Base-by-base conservation (phyloP, 2,797 vertebrate genomes). In the Darevskia nairensis region DNA sequence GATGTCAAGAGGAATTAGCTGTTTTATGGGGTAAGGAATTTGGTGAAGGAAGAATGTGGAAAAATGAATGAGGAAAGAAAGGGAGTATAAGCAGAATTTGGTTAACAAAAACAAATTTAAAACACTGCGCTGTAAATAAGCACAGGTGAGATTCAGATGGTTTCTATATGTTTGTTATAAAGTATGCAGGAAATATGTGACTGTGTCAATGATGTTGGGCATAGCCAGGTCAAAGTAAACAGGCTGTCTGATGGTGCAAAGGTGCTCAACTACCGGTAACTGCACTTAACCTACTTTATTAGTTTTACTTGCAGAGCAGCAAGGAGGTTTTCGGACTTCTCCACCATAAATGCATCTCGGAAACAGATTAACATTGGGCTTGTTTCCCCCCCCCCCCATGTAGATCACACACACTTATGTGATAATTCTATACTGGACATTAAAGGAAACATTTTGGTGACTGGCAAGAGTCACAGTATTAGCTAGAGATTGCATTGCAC, bases 211-310 rank as follows among this genome's bases (percentile, higher is more conserved):
- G 35, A 0, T 85, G 87, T 61, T 80, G 68, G 46, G 13, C 25
- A 74, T 35, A n/a, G 46, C 11, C n/a, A 32, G n/a, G n/a, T 83
- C 39, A 64, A 64, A 64, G 32, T 27, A 82, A 61, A 66, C 80
- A 82, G 32, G 13, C 11, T 6, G 39, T 66, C 35, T 66, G 25
- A 66, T 39, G 41, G 29, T 72, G 19, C 29, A 71, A 72, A 74
- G 21, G 7, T 64, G 6, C 6, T 50, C 10, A 55, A 55, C 50
- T n/a, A n/a, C n/a, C n/a, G n/a, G n/a, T 15, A 86, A 32, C 11
- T 80, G 44, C 15, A 39, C n/a, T 21, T 59, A 41, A 17, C 25
- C 11, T 91, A 50, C 19, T 89, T 89, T 64, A 86, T 50, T 76
- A 84, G 4, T 11, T 82, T 17, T 41, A 59, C 8, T 78, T 80